Evolutionary conservation across 2,888 invertebrate genomes (phyloP), one percentile per base, ranked within the genome.

Genomic region (Linyphia triangularis): DNA sequence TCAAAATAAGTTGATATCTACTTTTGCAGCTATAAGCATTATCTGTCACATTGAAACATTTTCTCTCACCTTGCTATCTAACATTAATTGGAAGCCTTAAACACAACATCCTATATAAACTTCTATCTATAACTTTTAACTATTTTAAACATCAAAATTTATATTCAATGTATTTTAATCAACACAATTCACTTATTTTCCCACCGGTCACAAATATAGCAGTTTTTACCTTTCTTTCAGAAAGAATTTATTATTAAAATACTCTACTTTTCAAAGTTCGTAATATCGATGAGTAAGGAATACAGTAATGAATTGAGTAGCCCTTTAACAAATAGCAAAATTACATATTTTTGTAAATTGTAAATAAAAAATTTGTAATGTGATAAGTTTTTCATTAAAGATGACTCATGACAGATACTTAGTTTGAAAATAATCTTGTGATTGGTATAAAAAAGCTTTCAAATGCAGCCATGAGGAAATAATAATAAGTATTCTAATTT

Each of bases 251-350:
- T n/a, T 51, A 51, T 51, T 70, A 70, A 70, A 70, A 70, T 70
- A 70, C 28, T 51, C 28, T 26, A 43, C n/a, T 16, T 70, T 43
- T 43, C 33, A 70, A 70, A 70, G 70, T 70, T 70, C 43, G 26
- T 70, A 70, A 43, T 40, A 70, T 70, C 70, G 43, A 51, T 70
- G 40, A 70, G 40, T 70, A 70, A 70, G 24, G 70, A 69, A 69
- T 40, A 37, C 37, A 69, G 37, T 37, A 69, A n/a, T 40, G 37
- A 70, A 51, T 51, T 51, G n/a, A n/a, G n/a, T n/a, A n/a, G n/a
- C n/a, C n/a, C n/a, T n/a, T n/a, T n/a, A n/a, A n/a, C n/a, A n/a
- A n/a, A n/a, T n/a, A n/a, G n/a, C n/a, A n/a, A n/a, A n/a, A n/a
- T n/a, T n/a, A n/a, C n/a, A n/a, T n/a, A n/a, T n/a, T n/a, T n/a